Conservation (phyloP, 2,888 invertebrate genomes). For the Amiota mariae region DNA sequence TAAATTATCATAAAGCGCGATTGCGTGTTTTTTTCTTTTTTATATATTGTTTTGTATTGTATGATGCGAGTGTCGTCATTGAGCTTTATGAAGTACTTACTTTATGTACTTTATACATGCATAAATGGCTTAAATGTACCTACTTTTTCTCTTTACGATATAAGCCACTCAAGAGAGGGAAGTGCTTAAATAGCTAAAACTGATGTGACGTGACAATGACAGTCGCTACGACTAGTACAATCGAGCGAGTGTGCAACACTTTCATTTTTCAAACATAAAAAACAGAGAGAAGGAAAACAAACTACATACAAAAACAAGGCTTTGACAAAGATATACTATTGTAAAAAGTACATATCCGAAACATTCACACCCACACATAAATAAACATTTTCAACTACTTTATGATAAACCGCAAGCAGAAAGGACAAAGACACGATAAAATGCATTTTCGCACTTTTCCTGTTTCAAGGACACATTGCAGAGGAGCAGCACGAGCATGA, state of each 20-base stretch:
- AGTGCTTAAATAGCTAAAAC: neutral
- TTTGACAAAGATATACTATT: neutral
- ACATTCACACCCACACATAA: neutral
- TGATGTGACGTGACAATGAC: neutral
- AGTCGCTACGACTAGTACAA: neutral
- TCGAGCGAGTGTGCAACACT: neutral
- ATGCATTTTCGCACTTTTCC: neutral
- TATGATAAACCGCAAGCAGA: neutral
- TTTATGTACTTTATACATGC: neutral
- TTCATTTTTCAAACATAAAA: slow-evolving; percentile 23
- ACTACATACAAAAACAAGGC: neutral
- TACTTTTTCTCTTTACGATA: neutral
- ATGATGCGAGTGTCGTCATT: neutral
- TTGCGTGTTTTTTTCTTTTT: neutral
- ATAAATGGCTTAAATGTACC: slow-evolving; percentile 7
- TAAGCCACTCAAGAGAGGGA: neutral
- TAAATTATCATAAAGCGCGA: slow-evolving; percentile 23
- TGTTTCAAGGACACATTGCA: neutral
- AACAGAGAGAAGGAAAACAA: neutral
- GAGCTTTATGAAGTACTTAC: slow-evolving; percentile 3
- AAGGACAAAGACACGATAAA: neutral
- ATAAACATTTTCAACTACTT: neutral
- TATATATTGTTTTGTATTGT: neutral
- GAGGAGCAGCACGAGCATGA: no score
- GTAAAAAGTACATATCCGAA: neutral